Base-by-base conservation (phyloP, 2,113 vertebrate genomes). In the Oenanthe oenanthe region DNA sequence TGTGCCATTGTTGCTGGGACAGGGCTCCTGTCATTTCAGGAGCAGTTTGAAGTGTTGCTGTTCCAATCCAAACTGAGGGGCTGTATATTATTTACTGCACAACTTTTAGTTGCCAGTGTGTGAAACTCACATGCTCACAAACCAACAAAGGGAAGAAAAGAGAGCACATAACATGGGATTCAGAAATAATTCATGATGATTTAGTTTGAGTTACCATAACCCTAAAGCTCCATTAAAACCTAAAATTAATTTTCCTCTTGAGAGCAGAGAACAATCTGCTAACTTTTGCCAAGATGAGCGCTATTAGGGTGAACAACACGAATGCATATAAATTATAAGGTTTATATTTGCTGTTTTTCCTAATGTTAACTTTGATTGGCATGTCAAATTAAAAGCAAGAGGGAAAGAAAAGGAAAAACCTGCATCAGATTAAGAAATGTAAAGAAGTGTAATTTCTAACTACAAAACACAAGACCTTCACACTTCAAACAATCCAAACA, bases 141-240 rank as follows among this genome's bases (percentile, higher is more conserved):
- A 92, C 42, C 67, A 92, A 79, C 18, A 88, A 47, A 76, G 51
- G 16, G 19, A 32, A 74, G 31, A 85, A 82, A 94, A 91, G 50
- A 58, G 71, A 75, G 56, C n/a, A 54, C 80, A 75, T 62, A 81
- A 85, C 88, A 89, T 92, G 89, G 81, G 89, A 97, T 88, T 97
- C 83, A 93, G 71, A 85, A 91, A 94, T 89, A 96, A 95, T 81
- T 91, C 78, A 93, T 89, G 83, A 93, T 85, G n/a, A 82, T 92
- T 96, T 95, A 66, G 45, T 77, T 97, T 80, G 75, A 76, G 60
- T 93, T 95, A 93, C 81, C 95, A 47, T 84, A 88, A 95, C 38
- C 85, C 94, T 95, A 95, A 97, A 96, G 94, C 67, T 94, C 61
- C 57, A 87, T 58, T 92, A 92, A 91, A 94, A 70, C 26, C 88